Base-by-base conservation (phyloP, 2,113 vertebrate species). In the Etheostoma cragini region DNA sequence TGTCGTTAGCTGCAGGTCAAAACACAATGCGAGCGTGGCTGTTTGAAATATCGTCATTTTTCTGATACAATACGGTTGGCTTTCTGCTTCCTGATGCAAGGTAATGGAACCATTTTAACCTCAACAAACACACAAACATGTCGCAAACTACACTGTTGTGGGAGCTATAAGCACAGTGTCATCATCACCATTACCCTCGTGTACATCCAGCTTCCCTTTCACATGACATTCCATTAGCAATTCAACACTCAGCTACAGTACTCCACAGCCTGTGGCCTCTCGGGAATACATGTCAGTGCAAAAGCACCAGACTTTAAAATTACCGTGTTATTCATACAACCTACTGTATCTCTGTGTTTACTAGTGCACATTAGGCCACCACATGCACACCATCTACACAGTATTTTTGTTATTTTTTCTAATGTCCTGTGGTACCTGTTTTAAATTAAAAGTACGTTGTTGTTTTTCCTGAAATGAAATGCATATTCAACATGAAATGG, bases 151-250 rank as follows among this genome's bases (percentile, higher is more conserved):
- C 66, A 54, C 64, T 78, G 62, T 70, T 83, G 81, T 80, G 67
- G 70, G 54, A 81, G 76, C 82, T 81, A 77, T 88, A 68, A 65
- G 71, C 26, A 14, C 52, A 56, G 82, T 83, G 79, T 72, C 76
- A 87, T 88, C 88, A 81, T 87, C 81, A 42, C 78, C 60, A 77
- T 87, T 85, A 83, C 77, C 80, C 75, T 70, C 22, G n/a, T 87
- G 82, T 62, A 82, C 8, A 42, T 54, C 54, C 54, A n/a, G 76
- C 70, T 70, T 78, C 81, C 74, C 66, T 72, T 78, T 80, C 64
- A 81, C 63, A 56, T 82, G 84, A 88, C 87, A 83, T 89, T 81
- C 77, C 83, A 87, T 88, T 83, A 68, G 78, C 81, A 63, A 77
- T 82, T 81, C 82, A 78, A 54, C 73, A 63, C 76, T 42, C 64